A percentile compares a stretch with the other conserved stretches of the same genome.
These are phyloP conservation scores for Nerophis lumbriciformis DNA, from an alignment of 2,113 vertebrate species.

Conservation along the genomic window DNA sequence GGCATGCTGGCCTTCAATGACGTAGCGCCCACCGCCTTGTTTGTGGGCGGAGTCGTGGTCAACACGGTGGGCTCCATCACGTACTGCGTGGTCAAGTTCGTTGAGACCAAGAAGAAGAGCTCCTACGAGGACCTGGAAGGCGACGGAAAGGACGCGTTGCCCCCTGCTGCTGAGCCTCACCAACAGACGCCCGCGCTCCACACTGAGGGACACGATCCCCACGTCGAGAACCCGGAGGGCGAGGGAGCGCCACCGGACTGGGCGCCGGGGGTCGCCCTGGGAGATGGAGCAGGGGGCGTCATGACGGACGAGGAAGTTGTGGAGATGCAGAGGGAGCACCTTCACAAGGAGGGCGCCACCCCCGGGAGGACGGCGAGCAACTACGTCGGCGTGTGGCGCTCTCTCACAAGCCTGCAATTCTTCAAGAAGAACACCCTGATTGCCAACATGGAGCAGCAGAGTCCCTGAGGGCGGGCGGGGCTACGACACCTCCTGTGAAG, in stretches of 20 bases:
- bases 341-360: constrained; percentile 38
- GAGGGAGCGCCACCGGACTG: too few species aligned
- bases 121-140: constrained; percentile 88
- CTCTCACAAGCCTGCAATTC: constrained; percentile 82
- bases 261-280: too few species aligned
- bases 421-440: constrained; percentile 86
- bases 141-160: constrained; percentile 64
- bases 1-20: constrained; percentile 96
- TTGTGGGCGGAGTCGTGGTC: constrained; percentile 90
- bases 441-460: constrained; percentile 88
- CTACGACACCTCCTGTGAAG: neutral
- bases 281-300: neutral
- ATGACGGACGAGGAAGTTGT: constrained; percentile 55
- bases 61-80: constrained; percentile 93
- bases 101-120: constrained; percentile 83
- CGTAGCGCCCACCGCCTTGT: constrained; percentile 86
- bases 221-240: neutral
- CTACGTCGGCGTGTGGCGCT: constrained; percentile 85
- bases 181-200: neutral
- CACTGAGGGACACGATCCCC: neutral
- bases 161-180: constrained; percentile 48
- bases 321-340: constrained; percentile 64
- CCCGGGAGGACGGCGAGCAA: constrained; percentile 69
- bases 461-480: constrained; percentile 70
- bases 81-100: constrained; percentile 90